Percentiles rank a stretch among this genome's conserved stretches.
phyloP scores from a whole-genome alignment of 2,797 vertebrate species.

The Percopsis omiscomaycus region DNA sequence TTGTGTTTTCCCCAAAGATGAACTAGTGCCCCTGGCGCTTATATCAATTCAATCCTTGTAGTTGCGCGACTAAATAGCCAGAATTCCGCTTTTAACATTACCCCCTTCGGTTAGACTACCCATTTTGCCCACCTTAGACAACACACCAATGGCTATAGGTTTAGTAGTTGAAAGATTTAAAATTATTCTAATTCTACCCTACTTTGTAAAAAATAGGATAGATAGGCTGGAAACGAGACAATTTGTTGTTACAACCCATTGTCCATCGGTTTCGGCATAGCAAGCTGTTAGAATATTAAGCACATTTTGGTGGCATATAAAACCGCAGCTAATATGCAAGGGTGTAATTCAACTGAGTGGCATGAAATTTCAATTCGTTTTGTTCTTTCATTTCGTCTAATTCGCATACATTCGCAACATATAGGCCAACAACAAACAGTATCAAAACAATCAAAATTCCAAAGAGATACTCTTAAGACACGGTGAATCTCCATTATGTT shows the following conservation, averaged over 20 bases:
- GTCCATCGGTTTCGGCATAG: too few species aligned
- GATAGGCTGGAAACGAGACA: slow-evolving; percentile 10
- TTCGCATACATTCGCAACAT: too few species aligned
- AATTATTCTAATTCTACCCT: slow-evolving; percentile 10
- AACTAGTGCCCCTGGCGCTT: slow-evolving; percentile 38
- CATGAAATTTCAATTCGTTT: not conserved
- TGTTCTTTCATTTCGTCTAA: not conserved
- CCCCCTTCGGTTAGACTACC: slow-evolving; percentile 24
- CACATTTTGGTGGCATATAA: not conserved
- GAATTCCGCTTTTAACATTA: slow-evolving; percentile 24
- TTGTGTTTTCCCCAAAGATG: slow-evolving; percentile 26
- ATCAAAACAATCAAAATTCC: too few species aligned
- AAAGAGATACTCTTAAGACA: too few species aligned
- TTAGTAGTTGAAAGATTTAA: slow-evolving; percentile 6
- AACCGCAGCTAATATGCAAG: not conserved
- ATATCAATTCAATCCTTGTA: slow-evolving; percentile 25
- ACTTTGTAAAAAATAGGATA: slow-evolving; percentile 34
- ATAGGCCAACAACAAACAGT: too few species aligned
- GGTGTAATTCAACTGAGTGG: slow-evolving; percentile 11
- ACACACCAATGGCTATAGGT: not conserved
- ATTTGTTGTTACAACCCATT: slow-evolving; percentile 11
- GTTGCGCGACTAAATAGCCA: slow-evolving; percentile 22
- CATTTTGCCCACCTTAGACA: slow-evolving; percentile 9
- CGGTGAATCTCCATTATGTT: too few species aligned
- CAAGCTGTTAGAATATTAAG: not conserved